A percentile compares a stretch with the other conserved stretches of the same genome.
Evolutionary conservation across 1,140 invertebrate genomes (phyloP).

Genomic region (Chrysopa pallens): DNA sequence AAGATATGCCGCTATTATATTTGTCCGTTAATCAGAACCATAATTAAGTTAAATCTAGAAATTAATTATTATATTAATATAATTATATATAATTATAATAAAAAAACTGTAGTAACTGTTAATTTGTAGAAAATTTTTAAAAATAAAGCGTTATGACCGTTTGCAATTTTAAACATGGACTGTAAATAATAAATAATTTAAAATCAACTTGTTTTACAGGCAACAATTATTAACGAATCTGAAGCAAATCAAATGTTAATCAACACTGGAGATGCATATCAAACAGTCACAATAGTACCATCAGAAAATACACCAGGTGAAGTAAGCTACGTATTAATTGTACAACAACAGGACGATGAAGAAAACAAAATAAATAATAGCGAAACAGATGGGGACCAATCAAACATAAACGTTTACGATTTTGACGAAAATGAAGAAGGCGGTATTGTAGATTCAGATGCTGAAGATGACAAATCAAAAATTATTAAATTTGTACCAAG

Average conservation of each 20-base stretch:
- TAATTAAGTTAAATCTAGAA: slow-evolving; percentile 22
- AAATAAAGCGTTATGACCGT: too few relatives aligned
- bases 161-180: too few relatives aligned
- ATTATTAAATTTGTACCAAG: slow-evolving; percentile 42
- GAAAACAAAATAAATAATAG: slow-evolving; percentile 32
- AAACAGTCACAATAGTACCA: slow-evolving; percentile 74
- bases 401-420: slow-evolving; percentile 30
- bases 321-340: slow-evolving; percentile 78
- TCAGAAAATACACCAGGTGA: slow-evolving; percentile 63
- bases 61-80: slow-evolving; percentile 2
- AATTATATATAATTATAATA: slow-evolving; percentile 1
- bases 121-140: too few relatives aligned
- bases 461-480: slow-evolving; percentile 52
- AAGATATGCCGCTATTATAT: too few relatives aligned
- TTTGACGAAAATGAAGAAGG: slow-evolving; percentile 44
- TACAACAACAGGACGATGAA: slow-evolving; percentile 49
- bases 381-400: slow-evolving; percentile 36
- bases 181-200: too few relatives aligned
- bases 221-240: slow-evolving; percentile 10
- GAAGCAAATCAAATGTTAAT: slow-evolving; percentile 29
- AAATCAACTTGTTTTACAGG: not conserved
- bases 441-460: slow-evolving; percentile 35
- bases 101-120: slow-evolving; percentile 1
- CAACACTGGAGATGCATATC: slow-evolving; percentile 46
- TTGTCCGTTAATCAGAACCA: too few relatives aligned